phyloP scores from a whole-genome alignment of 1,140 invertebrate species.

The Scaptomyza graminum region DNA sequence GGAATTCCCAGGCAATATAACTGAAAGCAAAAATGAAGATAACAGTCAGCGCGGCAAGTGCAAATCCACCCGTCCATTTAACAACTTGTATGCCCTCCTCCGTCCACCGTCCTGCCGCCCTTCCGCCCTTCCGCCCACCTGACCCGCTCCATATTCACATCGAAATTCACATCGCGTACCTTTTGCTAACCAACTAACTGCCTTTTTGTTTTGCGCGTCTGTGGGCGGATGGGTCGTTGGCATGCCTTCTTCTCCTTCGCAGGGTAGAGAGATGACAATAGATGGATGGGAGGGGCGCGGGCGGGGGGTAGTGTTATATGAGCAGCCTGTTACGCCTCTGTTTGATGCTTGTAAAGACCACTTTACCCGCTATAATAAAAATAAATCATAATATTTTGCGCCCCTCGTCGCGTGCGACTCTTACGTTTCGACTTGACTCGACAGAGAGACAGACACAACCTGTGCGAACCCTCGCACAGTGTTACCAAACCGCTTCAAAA shows the following conservation, averaged over 20 bases:
- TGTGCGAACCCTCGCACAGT: slow-evolving; percentile 43
- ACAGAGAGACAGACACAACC: slow-evolving; percentile 17
- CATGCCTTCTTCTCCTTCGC: not conserved
- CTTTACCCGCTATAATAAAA: slow-evolving; percentile 84
- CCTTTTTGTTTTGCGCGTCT: slow-evolving; percentile 68
- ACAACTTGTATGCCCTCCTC: slow-evolving; percentile 63
- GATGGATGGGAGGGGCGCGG: too few species aligned
- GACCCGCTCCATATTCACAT: slow-evolving; percentile 1
- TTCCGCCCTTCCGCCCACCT: slow-evolving; percentile 31
- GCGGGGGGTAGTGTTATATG: not conserved
- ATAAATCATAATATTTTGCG: slow-evolving; percentile 83
- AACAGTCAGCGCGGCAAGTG: slow-evolving; percentile 81
- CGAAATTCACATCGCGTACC: slow-evolving; percentile 7
- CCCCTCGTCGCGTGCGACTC: slow-evolving; percentile 45
- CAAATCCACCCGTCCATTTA: slow-evolving; percentile 84
- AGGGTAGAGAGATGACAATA: not conserved
- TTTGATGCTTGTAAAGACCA: slow-evolving; percentile 83
- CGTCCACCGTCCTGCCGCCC: not conserved
- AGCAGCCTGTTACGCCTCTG: slow-evolving; percentile 47
- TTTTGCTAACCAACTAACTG: slow-evolving; percentile 77
- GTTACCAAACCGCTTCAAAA: slow-evolving; percentile 5
- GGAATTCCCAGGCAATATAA: slow-evolving; percentile 83
- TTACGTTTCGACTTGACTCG: not conserved
- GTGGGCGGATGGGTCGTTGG: slow-evolving; percentile 33
- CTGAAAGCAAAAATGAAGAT: slow-evolving; percentile 84